A percentile compares a stretch with the other conserved stretches of the same genome.
phyloP scores from a whole-genome alignment of 1,140 invertebrate genomes.

The Diabrotica virgifera region DNA sequence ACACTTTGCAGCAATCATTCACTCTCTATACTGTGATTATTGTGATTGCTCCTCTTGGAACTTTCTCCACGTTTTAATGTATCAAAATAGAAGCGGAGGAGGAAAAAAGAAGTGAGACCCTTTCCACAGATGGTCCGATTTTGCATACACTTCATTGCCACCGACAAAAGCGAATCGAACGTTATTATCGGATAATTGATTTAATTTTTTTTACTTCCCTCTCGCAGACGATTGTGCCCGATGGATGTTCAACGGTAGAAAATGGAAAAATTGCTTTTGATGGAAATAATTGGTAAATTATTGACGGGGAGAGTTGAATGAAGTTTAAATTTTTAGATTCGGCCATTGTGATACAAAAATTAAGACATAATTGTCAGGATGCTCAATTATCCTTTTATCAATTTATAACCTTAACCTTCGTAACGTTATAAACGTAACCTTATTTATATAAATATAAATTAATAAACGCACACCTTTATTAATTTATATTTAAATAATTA shows the following conservation, averaged over 20 bases:
- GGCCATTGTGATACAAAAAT: too few relatives aligned
- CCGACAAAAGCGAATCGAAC: neutral
- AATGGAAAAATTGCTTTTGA: neutral
- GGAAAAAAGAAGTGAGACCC: neutral
- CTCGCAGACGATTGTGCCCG: neutral
- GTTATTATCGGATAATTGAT: slow-evolving; percentile 1
- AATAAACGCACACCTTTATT: too few relatives aligned
- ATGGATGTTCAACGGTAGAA: neutral
- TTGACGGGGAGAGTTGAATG: neutral
- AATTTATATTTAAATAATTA: too few relatives aligned
- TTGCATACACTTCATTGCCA: neutral
- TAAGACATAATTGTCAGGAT: too few relatives aligned
- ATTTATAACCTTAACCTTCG: too few relatives aligned
- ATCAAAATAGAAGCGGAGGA: neutral
- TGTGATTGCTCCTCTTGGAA: slow-evolving; percentile 17
- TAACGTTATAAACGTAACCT: too few relatives aligned
- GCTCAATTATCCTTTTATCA: too few relatives aligned
- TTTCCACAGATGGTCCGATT: neutral
- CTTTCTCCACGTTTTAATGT: neutral
- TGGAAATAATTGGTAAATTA: neutral
- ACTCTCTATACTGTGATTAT: slow-evolving; percentile 31
- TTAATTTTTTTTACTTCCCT: neutral
- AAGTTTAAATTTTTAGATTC: too few relatives aligned
- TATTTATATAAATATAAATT: too few relatives aligned
- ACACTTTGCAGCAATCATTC: slow-evolving; percentile 18